phyloP scores from a whole-genome alignment of 1,140 invertebrate species.

The Formica selysi region DNA sequence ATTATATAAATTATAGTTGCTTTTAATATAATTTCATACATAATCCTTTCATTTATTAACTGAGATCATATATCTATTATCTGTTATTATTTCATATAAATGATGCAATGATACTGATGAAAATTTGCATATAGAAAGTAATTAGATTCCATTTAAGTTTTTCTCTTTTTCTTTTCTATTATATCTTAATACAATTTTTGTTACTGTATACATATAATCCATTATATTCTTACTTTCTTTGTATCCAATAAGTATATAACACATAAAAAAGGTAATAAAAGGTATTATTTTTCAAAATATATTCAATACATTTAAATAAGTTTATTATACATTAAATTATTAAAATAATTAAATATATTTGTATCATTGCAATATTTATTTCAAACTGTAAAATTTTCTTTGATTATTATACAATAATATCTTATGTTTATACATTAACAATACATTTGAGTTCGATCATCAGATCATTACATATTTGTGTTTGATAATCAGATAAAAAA shows the following conservation, averaged over 20 bases:
- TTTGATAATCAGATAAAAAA: conserved; percentile 43
- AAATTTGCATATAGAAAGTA: neutral
- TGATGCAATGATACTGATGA: conserved; percentile 26
- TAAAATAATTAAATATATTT: neutral
- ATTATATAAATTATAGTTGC: conserved; percentile 22
- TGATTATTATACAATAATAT: conserved; percentile 36
- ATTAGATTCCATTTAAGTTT: neutral
- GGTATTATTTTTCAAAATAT: conserved; percentile 3
- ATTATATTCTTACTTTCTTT: neutral
- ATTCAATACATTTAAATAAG: neutral
- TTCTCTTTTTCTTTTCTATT: neutral
- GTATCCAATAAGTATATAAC: neutral
- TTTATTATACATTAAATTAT: neutral
- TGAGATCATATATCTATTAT: neutral
- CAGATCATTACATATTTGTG: neutral
- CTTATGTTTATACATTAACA: neutral
- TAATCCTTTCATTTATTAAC: conserved; percentile 23
- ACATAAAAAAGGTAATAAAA: neutral
- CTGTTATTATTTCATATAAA: conserved; percentile 11
- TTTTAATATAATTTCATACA: conserved; percentile 22
- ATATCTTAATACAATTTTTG: conserved; percentile 9
- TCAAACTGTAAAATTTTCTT: conserved; percentile 7
- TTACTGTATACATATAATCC: neutral
- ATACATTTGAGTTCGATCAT: conserved; percentile 21
- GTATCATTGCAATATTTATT: conserved; percentile 31